Evolutionary conservation across 1,140 invertebrate species (phyloP), one percentile per base, ranked within the genome.

Genomic region (Neotoxoptera formosana): DNA sequence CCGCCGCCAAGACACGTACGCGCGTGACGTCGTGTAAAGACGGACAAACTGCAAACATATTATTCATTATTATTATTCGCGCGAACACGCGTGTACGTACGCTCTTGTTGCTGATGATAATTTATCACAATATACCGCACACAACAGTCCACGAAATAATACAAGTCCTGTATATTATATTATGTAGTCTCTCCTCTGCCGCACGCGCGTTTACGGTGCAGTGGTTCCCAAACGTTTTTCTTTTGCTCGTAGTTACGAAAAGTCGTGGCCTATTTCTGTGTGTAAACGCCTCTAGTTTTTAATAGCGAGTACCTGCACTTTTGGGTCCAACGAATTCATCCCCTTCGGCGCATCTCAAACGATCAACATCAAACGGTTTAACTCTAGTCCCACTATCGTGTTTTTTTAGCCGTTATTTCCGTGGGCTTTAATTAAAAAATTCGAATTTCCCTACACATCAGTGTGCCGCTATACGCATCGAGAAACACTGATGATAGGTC

Each of bases 21-120:
- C 60, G n/a, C 17, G n/a, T n/a, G n/a, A n/a, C n/a, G 60, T n/a
- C 60, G 60, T 76, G 30, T 76, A 76, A 76, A 76, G 60, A 76
- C 60, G 60, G 17, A 76, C 60, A 76, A 76, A 76, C 60, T 76
- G 60, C 60, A 76, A n/a, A 76, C 30, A 76, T n/a, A 76, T 76
- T 76, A 76, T 76, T 76, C n/a, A n/a, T n/a, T 76, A 76, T 76
- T 76, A 76, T 76, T 76, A 76, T 20, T 76, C 60, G 60, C 60
- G 60, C 17, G 60, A 76, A 76, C 60, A 76, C 60, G 60, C 30
- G 60, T 76, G 60, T 76, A 3, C n/a, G n/a, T n/a, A n/a, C 60
- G 60, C n/a, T 76, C n/a, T 76, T 8, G 60, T 76, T 34, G 30
- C n/a, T 76, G 60, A 76, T 34, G 60, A 76, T 76, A 76, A 76